These are phyloP conservation scores for Mycalesis mineus DNA, from an alignment of 2,888 invertebrate genomes.

Conservation along the genomic window DNA sequence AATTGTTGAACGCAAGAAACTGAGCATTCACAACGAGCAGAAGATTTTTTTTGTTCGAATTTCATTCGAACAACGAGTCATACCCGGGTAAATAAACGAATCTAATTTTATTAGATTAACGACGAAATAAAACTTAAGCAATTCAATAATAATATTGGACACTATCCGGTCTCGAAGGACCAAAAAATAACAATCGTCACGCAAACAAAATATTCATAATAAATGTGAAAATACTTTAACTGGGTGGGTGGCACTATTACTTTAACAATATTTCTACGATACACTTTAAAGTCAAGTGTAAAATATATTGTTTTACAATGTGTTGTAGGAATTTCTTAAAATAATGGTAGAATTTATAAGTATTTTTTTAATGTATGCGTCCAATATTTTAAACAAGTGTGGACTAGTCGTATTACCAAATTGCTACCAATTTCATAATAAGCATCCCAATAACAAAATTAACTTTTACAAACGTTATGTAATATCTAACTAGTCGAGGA, in stretches of 20 bases:
- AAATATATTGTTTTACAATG: not conserved
- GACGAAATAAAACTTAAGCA: conserved; percentile 20
- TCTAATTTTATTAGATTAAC: conserved; percentile 23
- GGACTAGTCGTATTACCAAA: not conserved
- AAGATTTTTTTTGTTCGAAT: conserved; percentile 29
- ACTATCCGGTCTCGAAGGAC: conserved; percentile 7
- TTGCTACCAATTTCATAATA: not conserved
- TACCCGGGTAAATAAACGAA: conserved; percentile 12
- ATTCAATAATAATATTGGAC: conserved; percentile 4
- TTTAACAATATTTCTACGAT: not conserved
- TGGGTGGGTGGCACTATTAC: not conserved
- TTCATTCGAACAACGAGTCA: conserved; percentile 27
- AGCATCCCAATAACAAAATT: not conserved
- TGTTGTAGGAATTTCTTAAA: not conserved
- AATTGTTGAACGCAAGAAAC: too few species aligned
- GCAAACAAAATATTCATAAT: not conserved
- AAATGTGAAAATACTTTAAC: not conserved
- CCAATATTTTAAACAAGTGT: not conserved
- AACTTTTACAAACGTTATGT: not conserved
- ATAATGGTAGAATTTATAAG: too few species aligned
- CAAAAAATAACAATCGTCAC: conserved; percentile 3
- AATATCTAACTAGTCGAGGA: too few species aligned
- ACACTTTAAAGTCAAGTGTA: not conserved
- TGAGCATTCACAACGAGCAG: conserved; percentile 9
- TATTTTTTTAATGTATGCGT: too few species aligned